A percentile compares a stretch with the other conserved stretches of the same genome.
Conservation (phyloP, 2,888 invertebrate species). For the Hololepta plana region DNA sequence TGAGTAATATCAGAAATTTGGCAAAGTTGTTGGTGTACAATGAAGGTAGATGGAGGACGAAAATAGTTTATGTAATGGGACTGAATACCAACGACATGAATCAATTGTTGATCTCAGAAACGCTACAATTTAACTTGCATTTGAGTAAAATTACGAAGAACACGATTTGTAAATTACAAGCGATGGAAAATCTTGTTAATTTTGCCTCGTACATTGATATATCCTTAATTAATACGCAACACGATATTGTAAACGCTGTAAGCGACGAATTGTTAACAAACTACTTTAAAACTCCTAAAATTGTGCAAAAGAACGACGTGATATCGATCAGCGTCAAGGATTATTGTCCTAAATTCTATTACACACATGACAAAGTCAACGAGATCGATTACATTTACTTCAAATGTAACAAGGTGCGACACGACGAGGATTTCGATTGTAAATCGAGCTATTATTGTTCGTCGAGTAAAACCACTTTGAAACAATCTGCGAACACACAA, state of each 20-base stretch:
- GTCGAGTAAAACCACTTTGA: conserved; percentile 39
- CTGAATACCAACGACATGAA: too few species aligned
- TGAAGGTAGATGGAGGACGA: too few species aligned
- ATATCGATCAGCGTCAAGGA: conserved; percentile 41
- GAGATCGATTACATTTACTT: conserved; percentile 24
- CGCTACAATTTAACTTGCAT: too few species aligned
- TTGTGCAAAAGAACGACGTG: conserved; percentile 42
- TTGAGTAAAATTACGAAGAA: too few species aligned
- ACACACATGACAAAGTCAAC: conserved; percentile 17
- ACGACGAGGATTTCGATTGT: conserved; percentile 11
- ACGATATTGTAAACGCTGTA: conserved; percentile 22
- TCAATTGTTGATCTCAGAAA: too few species aligned
- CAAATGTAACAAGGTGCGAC: conserved; percentile 23
- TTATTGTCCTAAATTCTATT: conserved; percentile 24
- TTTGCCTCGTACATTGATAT: conserved; percentile 21
- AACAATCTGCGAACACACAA: conserved; percentile 36
- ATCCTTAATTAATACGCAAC: conserved; percentile 26
- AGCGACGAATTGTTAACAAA: conserved; percentile 42
- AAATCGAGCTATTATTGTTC: conserved; percentile 31
- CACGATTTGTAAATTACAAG: too few species aligned
- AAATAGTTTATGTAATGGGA: too few species aligned
- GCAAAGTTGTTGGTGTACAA: too few species aligned
- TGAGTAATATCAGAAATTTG: too few species aligned
- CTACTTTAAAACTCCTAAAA: conserved; percentile 48
- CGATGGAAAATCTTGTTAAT: conserved; percentile 12